Evolutionary conservation across 2,113 vertebrate species (phyloP), one percentile per base, ranked within the genome.

Genomic region (Corythaeola cristata): DNA sequence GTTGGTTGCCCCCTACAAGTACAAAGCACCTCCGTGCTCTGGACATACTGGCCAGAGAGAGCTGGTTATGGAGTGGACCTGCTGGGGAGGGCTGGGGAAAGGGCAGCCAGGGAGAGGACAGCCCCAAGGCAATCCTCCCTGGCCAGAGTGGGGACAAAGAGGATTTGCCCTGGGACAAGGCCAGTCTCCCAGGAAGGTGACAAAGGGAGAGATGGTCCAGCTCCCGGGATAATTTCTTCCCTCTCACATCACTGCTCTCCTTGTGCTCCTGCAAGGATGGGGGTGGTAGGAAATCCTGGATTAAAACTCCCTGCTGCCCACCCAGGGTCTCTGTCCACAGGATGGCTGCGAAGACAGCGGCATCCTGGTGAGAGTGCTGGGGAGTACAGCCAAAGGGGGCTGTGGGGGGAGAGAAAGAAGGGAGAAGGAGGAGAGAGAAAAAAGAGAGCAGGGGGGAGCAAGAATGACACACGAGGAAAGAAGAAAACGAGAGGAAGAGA

Each of bases 341-440:
- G 30, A 75, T 30, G 68, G 37, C 47, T 90, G 80, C 28, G 21
- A 64, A 83, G n/a, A 8, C 14, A 53, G 35, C 0, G 1, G 28
- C 14, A 56, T 52, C 58, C 75, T 0, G 0, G 71, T 1, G 18
- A n/a, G 62, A 85, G 35, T 2, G 4, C 13, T 53, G 45, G 32
- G 66, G 63, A 53, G 16, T 9, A 23, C 20, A 32, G 41, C 3
- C 59, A 64, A 52, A 68, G 55, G 4, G 14, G 8, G 10, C 4
- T 63, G 41, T 32, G 59, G 8, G 21, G 14, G 19, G 5, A 45
- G 50, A 35, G 35, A 21, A 35, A 59, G 32, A 32, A 24, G 20
- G 9, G 12, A 24, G 20, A 8, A 11, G 14, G 2, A 58, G 32
- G 21, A 50, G 15, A 67, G 41, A 45, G 41, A 8, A 47, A 16